Evolutionary conservation across 2,888 invertebrate genomes (phyloP), one percentile per base, ranked within the genome.

Genomic region (Hoplodrina ambigua): DNA sequence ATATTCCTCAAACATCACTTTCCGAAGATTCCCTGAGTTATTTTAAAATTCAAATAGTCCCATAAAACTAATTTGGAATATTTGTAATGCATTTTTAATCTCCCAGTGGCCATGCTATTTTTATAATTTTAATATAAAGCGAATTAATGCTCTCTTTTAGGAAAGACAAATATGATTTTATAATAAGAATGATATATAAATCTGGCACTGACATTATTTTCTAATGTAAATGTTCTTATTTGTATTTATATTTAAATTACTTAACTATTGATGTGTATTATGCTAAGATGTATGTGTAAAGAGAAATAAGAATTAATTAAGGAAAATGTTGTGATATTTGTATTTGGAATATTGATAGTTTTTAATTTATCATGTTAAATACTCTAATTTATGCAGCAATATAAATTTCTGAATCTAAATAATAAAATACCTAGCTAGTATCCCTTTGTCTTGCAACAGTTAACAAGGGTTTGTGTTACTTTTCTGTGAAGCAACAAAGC

Each of bases 281-380:
- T 78, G 85, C 80, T 94, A 93, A 93, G 92, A 89, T 91, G 86
- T 93, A 93, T 93, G 88, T 95, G 93, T 95, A 95, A 94, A 94
- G 91, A 94, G 89, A 91, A 87, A 86, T 92, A 93, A 92, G 90
- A 89, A 86, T 85, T 91, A 89, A 81, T 83, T 94, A 95, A 95
- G 94, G 89, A 90, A 94, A 95, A 95, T 95, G 94, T 94, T 95
- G 96, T 96, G 96, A 96, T 96, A 96, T 95, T 96, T 96, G 96
- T 96, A 96, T 94, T 92, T 96, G 96, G 96, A 96, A 96, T 96
- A 96, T 94, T 95, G 87, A 91, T 93, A 92, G 90, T 88, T 84
- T 25, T 87, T 90, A 74, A 81, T 82, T 79, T 79, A 81, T 80
- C 72, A 74, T 58, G 69, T 82, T 77, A 72, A 55, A 77, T 60